Conservation (phyloP, 2,113 vertebrate genomes). For the Pungitius pungitius region DNA sequence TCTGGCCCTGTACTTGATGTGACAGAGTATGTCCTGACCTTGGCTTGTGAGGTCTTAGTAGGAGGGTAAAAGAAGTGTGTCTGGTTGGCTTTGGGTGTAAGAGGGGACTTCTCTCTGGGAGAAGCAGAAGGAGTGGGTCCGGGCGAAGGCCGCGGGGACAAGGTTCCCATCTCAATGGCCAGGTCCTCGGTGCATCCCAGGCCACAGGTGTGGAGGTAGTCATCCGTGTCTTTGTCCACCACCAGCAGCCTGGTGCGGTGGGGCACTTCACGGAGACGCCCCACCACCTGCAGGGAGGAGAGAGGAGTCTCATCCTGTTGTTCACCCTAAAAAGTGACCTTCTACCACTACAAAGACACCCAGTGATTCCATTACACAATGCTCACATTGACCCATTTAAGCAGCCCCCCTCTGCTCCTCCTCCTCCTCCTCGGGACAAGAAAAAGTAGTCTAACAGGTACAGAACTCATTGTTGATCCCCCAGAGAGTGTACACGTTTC, state of each 20-base stretch:
- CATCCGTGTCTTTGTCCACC: slow-evolving; percentile 90
- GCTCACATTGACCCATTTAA: slow-evolving; percentile 63
- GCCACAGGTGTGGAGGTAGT: slow-evolving; percentile 82
- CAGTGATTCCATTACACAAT: slow-evolving; percentile 61
- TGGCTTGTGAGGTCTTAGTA: slow-evolving; percentile 24
- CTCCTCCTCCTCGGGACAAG: slow-evolving; percentile 49
- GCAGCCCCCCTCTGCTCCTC: slow-evolving; percentile 20
- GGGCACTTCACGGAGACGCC: slow-evolving; percentile 87
- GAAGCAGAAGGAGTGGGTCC: slow-evolving; percentile 47
- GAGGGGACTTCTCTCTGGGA: slow-evolving; percentile 38
- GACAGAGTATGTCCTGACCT: slow-evolving; percentile 46
- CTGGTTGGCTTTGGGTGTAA: slow-evolving; percentile 32
- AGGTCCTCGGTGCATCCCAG: slow-evolving; percentile 87
- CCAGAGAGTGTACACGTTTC: slow-evolving; percentile 7
- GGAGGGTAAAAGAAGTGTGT: neutral
- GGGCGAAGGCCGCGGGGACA: slow-evolving; percentile 67
- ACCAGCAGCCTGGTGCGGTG: slow-evolving; percentile 89
- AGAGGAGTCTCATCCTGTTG: neutral
- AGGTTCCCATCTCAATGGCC: slow-evolving; percentile 81
- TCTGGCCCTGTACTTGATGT: slow-evolving; percentile 58
- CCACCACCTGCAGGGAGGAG: slow-evolving; percentile 84
- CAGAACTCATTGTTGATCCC: slow-evolving; percentile 43
- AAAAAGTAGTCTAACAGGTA: slow-evolving; percentile 70
- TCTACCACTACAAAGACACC: slow-evolving; percentile 45
- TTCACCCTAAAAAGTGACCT: slow-evolving; percentile 26